Base-by-base conservation (phyloP, 2,113 vertebrate genomes). In the Trematocara stigmaticum region DNA sequence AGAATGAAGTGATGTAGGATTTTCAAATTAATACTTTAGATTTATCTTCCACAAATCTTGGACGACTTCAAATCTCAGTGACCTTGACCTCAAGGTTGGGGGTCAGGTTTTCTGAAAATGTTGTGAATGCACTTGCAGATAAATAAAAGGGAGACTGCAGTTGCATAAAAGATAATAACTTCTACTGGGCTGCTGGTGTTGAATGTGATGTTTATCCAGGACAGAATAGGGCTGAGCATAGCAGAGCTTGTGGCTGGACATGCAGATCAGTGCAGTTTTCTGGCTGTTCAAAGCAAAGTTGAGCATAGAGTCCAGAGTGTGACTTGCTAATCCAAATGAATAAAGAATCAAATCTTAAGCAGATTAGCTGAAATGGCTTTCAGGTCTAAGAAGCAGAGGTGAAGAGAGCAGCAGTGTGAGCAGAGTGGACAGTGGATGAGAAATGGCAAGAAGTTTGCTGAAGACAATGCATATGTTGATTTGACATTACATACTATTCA, bases 401-500 rank as follows among this genome's bases (percentile, higher is more conserved):
- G 20, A 55, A 2, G 31, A 11, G 6, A 11, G 59, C 31, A 4
- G 59, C 9, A 64, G 57, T 35, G 29, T 61, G 57, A 35, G 57
- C 57, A 1, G 16, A 61, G 5, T 3, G 29, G 4, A 29, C 3
- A 55, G 1, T 55, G 20, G 55, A 57, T 0, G 56, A 31, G 56
- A 59, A 59, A 31, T 34, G 56, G 56, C 7, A 59, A 34, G 56
- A 34, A 0, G 15, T 0, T 61, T 61, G 56, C 0, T 31, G 26
- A 31, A 16, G 26, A 31, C 13, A 16, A 59, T 16, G 13, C 56
- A 31, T 1, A 16, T 59, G 0, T 61, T 61, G 34, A 18, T 29
- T 29, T 5, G 31, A 10, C 16, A 35, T 61, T 35, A 35, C 31
- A 61, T 0, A 3, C 29, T 1, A 0, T 61, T 61, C 57, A 35